phyloP scores from a whole-genome alignment of 2,113 vertebrate genomes.

The Empidonax traillii region DNA sequence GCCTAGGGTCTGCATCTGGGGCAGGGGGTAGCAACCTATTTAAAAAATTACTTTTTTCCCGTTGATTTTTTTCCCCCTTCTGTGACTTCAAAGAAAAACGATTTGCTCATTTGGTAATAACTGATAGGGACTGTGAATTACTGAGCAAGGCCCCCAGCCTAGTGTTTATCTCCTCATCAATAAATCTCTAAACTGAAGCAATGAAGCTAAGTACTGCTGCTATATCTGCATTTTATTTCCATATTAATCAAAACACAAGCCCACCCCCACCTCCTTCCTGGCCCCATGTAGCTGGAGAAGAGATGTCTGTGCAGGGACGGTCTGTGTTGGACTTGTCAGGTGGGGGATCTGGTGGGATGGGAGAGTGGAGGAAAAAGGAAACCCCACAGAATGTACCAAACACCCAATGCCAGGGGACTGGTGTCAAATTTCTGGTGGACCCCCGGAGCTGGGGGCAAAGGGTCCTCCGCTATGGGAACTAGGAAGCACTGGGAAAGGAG shows the following conservation, averaged over 20 bases:
- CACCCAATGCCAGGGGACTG: rapidly evolving
- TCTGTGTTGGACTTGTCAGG: not conserved
- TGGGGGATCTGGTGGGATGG: no score
- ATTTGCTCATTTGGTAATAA: slow-evolving; percentile 65
- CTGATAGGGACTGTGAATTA: slow-evolving; percentile 47
- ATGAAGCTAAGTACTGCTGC: slow-evolving; percentile 59
- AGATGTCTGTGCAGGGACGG: rapidly evolving
- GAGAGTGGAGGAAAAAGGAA: not conserved
- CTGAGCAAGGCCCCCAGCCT: slow-evolving; percentile 17
- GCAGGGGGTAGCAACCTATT: not conserved
- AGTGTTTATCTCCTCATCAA: slow-evolving; percentile 56
- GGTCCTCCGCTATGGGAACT: not conserved
- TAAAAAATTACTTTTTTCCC: not conserved
- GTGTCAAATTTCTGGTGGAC: not conserved
- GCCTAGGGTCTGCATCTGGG: not conserved
- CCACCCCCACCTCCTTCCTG: not conserved
- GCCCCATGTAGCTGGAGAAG: not conserved
- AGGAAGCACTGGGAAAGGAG: not conserved
- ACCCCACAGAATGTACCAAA: not conserved
- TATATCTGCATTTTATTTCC: slow-evolving; percentile 68
- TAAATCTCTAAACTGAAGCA: slow-evolving; percentile 69
- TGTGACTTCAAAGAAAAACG: slow-evolving; percentile 36
- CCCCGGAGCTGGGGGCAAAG: not conserved
- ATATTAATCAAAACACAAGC: slow-evolving; percentile 65
- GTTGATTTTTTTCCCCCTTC: not conserved